A percentile compares a stretch with the other conserved stretches of the same genome.
phyloP scores from a whole-genome alignment of 2,888 invertebrate genomes.

The Hemithea aestivaria region DNA sequence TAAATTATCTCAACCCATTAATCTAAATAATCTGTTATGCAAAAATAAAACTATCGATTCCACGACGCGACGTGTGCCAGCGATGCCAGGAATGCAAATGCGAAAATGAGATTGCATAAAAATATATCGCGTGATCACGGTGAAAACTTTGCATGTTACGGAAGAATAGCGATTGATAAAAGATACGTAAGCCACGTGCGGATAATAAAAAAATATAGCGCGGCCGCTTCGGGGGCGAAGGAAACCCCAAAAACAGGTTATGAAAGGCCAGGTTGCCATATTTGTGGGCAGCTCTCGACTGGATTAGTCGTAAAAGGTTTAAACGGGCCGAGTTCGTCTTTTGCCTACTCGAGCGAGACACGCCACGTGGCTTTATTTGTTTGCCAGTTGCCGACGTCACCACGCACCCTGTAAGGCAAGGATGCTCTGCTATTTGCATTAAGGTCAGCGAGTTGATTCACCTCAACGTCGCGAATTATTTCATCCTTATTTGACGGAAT shows the following conservation, averaged over 20 bases:
- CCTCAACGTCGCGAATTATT: slow-evolving; percentile 37
- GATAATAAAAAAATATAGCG: slow-evolving; percentile 43
- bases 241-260: slow-evolving; percentile 78
- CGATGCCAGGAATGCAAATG: neutral
- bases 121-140: slow-evolving; percentile 7
- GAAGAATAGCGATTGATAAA: slow-evolving; percentile 6
- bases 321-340: slow-evolving; percentile 67
- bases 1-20: slow-evolving; percentile 16
- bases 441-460: slow-evolving; percentile 57
- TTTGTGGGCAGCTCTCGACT: slow-evolving; percentile 67
- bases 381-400: slow-evolving; percentile 59
- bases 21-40: neutral
- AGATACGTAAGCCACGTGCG: slow-evolving; percentile 37
- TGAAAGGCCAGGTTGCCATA: slow-evolving; percentile 73
- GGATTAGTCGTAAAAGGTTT: slow-evolving; percentile 78
- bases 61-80: neutral
- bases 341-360: slow-evolving; percentile 55
- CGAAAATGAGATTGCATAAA: neutral
- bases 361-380: slow-evolving; percentile 65
- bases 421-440: slow-evolving; percentile 55
- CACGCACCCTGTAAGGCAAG: slow-evolving; percentile 58
- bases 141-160: slow-evolving; percentile 3
- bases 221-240: slow-evolving; percentile 61
- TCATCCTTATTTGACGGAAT: slow-evolving; percentile 21
- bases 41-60: slow-evolving; percentile 2